A percentile compares a stretch with the other conserved stretches of the same genome.
phyloP scores from a whole-genome alignment of 2,888 invertebrate genomes.

The Synergus gifuensis region DNA sequence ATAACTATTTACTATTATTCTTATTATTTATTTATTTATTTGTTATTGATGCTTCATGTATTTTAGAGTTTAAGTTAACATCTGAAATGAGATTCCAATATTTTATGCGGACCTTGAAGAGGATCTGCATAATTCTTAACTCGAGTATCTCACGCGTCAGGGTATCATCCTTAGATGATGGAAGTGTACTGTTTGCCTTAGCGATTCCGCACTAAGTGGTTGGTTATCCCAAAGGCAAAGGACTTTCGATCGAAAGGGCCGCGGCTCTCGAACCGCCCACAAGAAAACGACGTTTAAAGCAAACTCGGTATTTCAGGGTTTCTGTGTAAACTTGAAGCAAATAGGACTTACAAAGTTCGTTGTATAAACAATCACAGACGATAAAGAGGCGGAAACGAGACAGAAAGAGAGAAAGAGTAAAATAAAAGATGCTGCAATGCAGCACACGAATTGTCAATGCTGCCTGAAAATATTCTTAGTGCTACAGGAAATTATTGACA shows the following conservation, averaged over 20 bases:
- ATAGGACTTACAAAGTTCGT: conserved; percentile 48
- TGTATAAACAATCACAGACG: conserved; percentile 36
- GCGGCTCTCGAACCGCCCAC: conserved; percentile 26
- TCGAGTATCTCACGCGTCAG: neutral
- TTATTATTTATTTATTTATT: too few species aligned
- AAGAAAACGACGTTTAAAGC: conserved; percentile 55
- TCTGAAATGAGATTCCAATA: too few species aligned
- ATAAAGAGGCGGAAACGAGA: neutral
- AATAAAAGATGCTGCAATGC: too few species aligned
- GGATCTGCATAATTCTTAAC: conserved; percentile 9
- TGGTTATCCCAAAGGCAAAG: conserved; percentile 17
- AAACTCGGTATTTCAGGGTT: conserved; percentile 66
- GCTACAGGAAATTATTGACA: too few species aligned
- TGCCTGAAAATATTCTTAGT: too few species aligned
- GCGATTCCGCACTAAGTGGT: conserved; percentile 22
- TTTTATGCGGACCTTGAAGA: neutral
- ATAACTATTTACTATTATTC: too few species aligned
- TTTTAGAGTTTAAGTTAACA: too few species aligned
- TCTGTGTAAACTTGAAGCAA: conserved; percentile 67
- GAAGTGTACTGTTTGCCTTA: conserved; percentile 23
- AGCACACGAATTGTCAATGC: too few species aligned
- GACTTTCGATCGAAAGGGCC: conserved; percentile 16
- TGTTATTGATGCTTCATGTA: too few species aligned
- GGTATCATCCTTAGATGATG: neutral
- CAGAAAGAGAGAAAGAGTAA: neutral